Evolutionary conservation across 2,888 invertebrate genomes (phyloP).

Genomic region (Pseudococcus longispinus): DNA sequence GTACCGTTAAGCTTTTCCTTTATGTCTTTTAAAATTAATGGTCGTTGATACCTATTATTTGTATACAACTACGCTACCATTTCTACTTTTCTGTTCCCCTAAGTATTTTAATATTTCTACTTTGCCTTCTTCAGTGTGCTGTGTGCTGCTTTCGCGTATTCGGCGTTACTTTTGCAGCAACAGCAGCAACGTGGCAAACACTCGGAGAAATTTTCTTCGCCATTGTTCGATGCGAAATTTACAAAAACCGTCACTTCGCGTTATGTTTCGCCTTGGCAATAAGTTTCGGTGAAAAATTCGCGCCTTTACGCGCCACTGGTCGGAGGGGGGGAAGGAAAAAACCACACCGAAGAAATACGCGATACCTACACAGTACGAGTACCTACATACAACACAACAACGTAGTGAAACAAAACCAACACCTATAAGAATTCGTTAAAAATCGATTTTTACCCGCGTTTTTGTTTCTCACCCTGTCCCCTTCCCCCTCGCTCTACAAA

Average conservation of each 20-base stretch:
- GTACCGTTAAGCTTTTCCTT: slow-evolving; percentile 52
- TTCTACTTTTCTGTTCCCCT: slow-evolving; percentile 48
- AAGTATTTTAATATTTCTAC: slow-evolving; percentile 53
- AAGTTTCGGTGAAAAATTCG: slow-evolving; percentile 22
- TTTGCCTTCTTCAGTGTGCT: slow-evolving; percentile 37
- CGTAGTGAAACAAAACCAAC: slow-evolving; percentile 21
- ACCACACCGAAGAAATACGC: not conserved
- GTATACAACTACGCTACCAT: slow-evolving; percentile 44
- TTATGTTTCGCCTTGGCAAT: not conserved
- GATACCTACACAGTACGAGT: too few species aligned
- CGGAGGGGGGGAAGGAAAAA: not conserved
- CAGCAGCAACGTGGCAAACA: not conserved
- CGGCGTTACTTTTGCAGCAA: not conserved
- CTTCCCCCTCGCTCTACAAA: not conserved
- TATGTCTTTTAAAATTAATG: slow-evolving; percentile 53
- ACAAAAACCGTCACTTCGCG: slow-evolving; percentile 15
- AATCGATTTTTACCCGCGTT: slow-evolving; percentile 2
- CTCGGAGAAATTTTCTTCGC: not conserved
- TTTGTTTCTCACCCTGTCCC: not conserved
- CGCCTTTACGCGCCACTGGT: slow-evolving; percentile 9
- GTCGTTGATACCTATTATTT: slow-evolving; percentile 55
- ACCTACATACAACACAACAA: too few species aligned
- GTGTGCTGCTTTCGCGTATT: not conserved
- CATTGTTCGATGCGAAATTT: slow-evolving; percentile 15
- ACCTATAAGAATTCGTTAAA: slow-evolving; percentile 31